Percentiles rank a stretch among this genome's conserved stretches.
These are phyloP conservation scores for Catharus ustulatus DNA, from an alignment of 2,797 vertebrate species.

Conservation along the genomic window DNA sequence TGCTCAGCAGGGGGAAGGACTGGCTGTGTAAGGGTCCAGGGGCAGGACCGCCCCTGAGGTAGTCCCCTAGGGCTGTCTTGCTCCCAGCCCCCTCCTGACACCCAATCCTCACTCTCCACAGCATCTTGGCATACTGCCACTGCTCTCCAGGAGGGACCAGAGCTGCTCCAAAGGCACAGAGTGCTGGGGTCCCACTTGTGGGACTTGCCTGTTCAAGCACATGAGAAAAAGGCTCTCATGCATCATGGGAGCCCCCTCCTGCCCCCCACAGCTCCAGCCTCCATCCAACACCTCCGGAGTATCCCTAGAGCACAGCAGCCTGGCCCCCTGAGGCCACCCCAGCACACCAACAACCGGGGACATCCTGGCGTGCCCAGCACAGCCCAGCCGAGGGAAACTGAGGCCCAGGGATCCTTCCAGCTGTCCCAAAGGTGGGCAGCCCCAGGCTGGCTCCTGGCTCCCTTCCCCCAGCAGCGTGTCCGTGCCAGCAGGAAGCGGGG, in stretches of 20 bases:
- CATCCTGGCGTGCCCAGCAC: not conserved
- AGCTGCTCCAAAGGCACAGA: not conserved
- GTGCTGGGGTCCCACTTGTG: not conserved
- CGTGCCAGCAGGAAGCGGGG: constrained; percentile 16
- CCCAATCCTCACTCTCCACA: not conserved
- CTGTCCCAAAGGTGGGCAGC: not conserved
- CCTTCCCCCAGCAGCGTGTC: not conserved
- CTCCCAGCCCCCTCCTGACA: not conserved
- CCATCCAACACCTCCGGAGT: not conserved
- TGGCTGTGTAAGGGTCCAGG: rapidly evolving
- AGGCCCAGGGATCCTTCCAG: not conserved
- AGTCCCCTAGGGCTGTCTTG: not conserved
- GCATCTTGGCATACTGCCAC: not conserved
- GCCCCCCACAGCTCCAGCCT: not conserved
- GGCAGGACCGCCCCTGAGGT: not conserved
- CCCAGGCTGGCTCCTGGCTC: not conserved
- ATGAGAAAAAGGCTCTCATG: rapidly evolving
- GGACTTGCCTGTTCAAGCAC: not conserved
- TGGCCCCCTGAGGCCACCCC: not conserved
- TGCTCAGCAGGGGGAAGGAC: not conserved
- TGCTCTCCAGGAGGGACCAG: not conserved
- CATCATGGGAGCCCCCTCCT: not conserved
- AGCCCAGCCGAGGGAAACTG: not conserved
- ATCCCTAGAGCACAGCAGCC: not conserved
- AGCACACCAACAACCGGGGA: not conserved